Evolutionary conservation across 2,888 invertebrate genomes (phyloP).

Genomic region (Osmoderma eremita): DNA sequence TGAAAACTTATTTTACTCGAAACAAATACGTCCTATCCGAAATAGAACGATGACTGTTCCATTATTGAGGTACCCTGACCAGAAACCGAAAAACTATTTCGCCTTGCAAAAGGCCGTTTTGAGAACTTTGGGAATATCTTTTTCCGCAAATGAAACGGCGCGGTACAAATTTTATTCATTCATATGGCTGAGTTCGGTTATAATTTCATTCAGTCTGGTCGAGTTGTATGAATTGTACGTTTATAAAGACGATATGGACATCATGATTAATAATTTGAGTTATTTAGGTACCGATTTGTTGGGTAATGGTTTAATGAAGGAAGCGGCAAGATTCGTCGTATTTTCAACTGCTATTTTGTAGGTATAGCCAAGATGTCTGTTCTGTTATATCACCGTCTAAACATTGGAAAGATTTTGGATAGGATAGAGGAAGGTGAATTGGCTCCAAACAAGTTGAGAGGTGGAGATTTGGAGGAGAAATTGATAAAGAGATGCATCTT

Average conservation of each 20-base stretch:
- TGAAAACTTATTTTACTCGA: too few relatives aligned
- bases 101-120: conserved; percentile 29
- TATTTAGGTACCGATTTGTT: conserved; percentile 41
- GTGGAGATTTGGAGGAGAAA: conserved; percentile 36
- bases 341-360: too few relatives aligned
- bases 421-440: conserved; percentile 37
- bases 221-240: conserved; percentile 42
- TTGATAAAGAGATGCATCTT: conserved; percentile 38
- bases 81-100: conserved; percentile 33
- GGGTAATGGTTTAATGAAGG: conserved; percentile 16
- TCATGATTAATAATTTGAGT: conserved; percentile 41
- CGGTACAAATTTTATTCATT: conserved; percentile 32
- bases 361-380: conserved; percentile 39
- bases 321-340: too few relatives aligned
- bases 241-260: conserved; percentile 37
- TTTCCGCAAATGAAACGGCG: conserved; percentile 25
- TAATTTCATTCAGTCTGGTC: conserved; percentile 35
- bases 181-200: conserved; percentile 36
- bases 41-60: background rate
- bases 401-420: conserved; percentile 33
- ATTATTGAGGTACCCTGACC: conserved; percentile 9
- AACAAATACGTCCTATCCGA: too few relatives aligned
- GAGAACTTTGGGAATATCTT: conserved; percentile 37
- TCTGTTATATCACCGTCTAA: conserved; percentile 32
- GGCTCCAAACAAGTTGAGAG: conserved; percentile 29